Evolutionary conservation across 2,113 vertebrate species (phyloP), one percentile per base, ranked within the genome.

Genomic region (Pholis gunnellus): DNA sequence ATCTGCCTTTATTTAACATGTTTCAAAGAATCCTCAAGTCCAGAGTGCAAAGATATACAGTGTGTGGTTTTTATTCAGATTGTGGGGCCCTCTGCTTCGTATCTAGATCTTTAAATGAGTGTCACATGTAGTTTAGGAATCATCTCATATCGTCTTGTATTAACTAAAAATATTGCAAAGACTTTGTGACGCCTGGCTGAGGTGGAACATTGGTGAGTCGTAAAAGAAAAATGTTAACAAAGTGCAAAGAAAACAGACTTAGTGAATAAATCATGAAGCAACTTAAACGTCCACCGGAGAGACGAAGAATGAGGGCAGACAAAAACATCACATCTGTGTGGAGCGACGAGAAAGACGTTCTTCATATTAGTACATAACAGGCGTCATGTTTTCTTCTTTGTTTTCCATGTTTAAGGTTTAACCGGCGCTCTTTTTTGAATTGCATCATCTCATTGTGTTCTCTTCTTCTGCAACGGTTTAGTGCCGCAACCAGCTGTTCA

Each of bases 261-360:
- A 14, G 56, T 59, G 57, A 52, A 69, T n/a, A 69, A 69, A 69
- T 52, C 57, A 60, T 60, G 67, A 68, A 34, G 27, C 44, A 22
- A 34, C 18, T 20, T 50, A 22, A 69, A 31, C 4, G 2, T 46
- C 64, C 14, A 17, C 42, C 10, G 25, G 27, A 22, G 25, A 67
- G 42, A 36, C 31, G 1, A 6, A 42, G 25, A 65, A 65, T 40
- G 17, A 34, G 31, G 9, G 9, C 8, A 36, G 60, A 38, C 61
- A 6, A n/a, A 64, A 17, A 27, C 40, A 18, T 27, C 64, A 17
- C n/a, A 22, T 65, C 36, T 61, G 7, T 17, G 31, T 9, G 48
- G 48, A 40, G 63, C 20, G 11, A 64, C 20, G 61, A 64, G 34
- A 31, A 13, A 65, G 22, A 29, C 56, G 6, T 44, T 25, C 18